A percentile compares a stretch with the other conserved stretches of the same genome.
phyloP scores from a whole-genome alignment of 2,113 vertebrate genomes.

The Gulo gulo region DNA sequence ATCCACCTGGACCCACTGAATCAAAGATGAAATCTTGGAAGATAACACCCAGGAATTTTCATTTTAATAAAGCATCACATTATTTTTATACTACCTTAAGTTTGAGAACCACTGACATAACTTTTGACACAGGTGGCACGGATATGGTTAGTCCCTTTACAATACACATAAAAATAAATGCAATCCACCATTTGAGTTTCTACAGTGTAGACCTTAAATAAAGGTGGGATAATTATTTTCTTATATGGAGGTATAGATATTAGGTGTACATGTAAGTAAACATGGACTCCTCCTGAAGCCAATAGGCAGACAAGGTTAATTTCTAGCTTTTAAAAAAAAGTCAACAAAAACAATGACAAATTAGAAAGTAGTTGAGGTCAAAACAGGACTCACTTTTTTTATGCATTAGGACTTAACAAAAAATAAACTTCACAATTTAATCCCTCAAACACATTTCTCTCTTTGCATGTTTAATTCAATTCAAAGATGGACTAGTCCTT shows the following conservation, averaged over 20 bases:
- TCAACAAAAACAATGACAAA: neutral
- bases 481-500: neutral
- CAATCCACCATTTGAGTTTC: neutral
- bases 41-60: slow-evolving; percentile 3
- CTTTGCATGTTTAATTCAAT: neutral
- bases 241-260: neutral
- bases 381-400: slow-evolving; percentile 26
- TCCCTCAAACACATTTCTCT: neutral
- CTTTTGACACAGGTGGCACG: neutral
- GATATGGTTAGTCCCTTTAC: neutral
- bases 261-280: neutral
- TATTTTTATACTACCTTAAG: slow-evolving; percentile 11
- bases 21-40: neutral
- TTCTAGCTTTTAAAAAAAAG: slow-evolving; percentile 1
- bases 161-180: slow-evolving; percentile 14
- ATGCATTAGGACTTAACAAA: neutral
- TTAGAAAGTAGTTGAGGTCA: neutral
- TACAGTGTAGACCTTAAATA: slow-evolving; percentile 13
- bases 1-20: neutral
- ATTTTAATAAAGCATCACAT: slow-evolving; percentile 41
- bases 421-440: slow-evolving; percentile 14
- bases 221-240: neutral
- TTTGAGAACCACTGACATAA: slow-evolving; percentile 38
- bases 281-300: neutral
- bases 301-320: neutral